Conservation (phyloP, 2,888 invertebrate species). For the Deladenus siricidicola region DNA sequence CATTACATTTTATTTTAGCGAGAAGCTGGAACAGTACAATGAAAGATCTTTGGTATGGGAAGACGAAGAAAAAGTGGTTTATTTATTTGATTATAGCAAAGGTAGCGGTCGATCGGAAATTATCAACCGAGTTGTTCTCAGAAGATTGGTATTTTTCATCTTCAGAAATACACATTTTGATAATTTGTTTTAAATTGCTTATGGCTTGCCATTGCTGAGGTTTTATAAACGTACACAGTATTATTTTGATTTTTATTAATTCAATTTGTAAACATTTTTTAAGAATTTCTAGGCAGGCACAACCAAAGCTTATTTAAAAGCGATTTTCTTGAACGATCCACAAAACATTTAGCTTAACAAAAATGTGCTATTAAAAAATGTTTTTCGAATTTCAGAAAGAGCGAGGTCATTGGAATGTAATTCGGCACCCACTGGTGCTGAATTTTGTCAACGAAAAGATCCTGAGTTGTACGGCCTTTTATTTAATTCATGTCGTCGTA, state of each 20-base stretch:
- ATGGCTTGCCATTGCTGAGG: background rate
- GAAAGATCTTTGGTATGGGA: conserved; percentile 34
- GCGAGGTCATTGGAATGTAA: conserved; percentile 40
- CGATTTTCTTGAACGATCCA: too few species aligned
- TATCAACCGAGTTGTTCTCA: conserved; percentile 27
- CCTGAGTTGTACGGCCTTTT: conserved; percentile 40
- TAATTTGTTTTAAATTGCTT: too few species aligned
- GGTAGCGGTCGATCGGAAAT: conserved; percentile 15
- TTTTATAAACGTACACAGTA: background rate
- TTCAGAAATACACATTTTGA: too few species aligned
- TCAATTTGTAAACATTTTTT: too few species aligned
- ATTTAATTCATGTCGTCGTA: conserved; percentile 33
- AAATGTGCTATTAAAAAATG: background rate
- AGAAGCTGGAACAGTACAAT: conserved; percentile 31
- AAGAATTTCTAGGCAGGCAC: too few species aligned
- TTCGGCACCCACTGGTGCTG: conserved; percentile 46
- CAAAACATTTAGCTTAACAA: background rate
- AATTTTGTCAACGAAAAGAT: conserved; percentile 42
- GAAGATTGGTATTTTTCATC: conserved; percentile 18
- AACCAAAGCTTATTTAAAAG: background rate
- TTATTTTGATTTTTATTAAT: too few species aligned
- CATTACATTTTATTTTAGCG: conserved; percentile 20
- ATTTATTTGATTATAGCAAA: conserved; percentile 33
- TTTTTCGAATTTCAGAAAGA: conserved; percentile 29
- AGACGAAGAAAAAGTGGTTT: conserved; percentile 35